Evolutionary conservation across 37 sponge, comb jelly and placozoan species (phyloP), one percentile per base, ranked within the genome.

Genomic region (Tethya wilhelma): DNA sequence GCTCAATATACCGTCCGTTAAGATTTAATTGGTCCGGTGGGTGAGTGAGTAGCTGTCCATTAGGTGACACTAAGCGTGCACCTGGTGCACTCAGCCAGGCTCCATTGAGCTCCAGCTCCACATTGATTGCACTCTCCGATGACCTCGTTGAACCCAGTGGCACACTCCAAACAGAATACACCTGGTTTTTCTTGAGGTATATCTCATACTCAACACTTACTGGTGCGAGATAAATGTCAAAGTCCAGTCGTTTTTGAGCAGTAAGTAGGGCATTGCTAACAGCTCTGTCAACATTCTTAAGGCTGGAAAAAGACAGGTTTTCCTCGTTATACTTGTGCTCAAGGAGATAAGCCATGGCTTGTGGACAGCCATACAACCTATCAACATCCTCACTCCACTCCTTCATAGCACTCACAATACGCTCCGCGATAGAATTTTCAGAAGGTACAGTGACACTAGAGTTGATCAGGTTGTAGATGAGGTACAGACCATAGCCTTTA

Each of bases 241-340:
- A 81, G 5, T 59, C 53, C 4, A 63, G 65, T 44, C 28, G 22
- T 2, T 20, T 25, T 59, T 11, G 38, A 11, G 82, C 73, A 23
- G 36, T 7, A 2, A 2, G 25, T 19, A 81, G 32, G 6, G 72
- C 64, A 62, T 81, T 46, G 8, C 64, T 73, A 9, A 59, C 49
- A 32, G 73, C 82, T 41, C 82, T n/a, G 49, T 81, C 82, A 30
- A 57, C 66, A 40, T 81, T 81, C 73, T 81, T 81, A 23, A 81
- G 64, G 5, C 2, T 8, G 0, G 38, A 5, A 39, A 81, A 81
- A 4, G 82, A 81, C 20, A 81, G 82, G 64, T 44, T 40, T 45
- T 64, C 73, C 14, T 38, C 64, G 41, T 53, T 72, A 14, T 72
- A 81, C 46, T 81, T 22, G 80, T 80, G 80, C 40, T 49, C 80